Base-by-base conservation (phyloP, 2,797 vertebrate genomes). In the Rhyacichthys aspro region DNA sequence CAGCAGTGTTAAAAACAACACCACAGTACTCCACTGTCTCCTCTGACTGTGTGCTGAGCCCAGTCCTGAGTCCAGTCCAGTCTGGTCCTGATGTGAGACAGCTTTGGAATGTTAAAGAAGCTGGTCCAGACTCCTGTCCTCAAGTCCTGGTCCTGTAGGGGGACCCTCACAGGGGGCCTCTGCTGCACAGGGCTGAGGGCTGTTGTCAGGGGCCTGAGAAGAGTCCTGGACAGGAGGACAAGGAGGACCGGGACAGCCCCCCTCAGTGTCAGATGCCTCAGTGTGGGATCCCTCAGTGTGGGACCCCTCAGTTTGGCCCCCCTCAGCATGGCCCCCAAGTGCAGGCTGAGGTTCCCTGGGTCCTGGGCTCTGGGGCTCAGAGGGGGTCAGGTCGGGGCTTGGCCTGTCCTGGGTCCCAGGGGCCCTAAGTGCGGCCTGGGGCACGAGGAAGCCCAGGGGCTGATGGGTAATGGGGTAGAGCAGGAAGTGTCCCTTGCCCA, bases 391-490 rank as follows among this genome's bases (percentile, higher is more conserved):
- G 11, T 39, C 18, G n/a, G 34, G 5, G 36, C 11, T 37, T 89
- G 88, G 94, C 93, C 17, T 90, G 90, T 75, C 91, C 88, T 0
- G 88, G 87, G 11, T 16, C 9, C 34, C 34, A 9, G 84, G 72
- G 65, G 90, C 86, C 79, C 93, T 94, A 70, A 94, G 88, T 23
- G 94, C 93, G 17, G 94, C 91, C 84, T 98, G 96, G 55, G 96
- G 96, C 70, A 98, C 96, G 18, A 98, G 83, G 87, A 98, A 98
- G 64, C 96, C 96, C 17, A 98, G 78, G 6, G 96, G 96, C 85
- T 98, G 89, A 77, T 90, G 96, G 12, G 96, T 96, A 81, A 98
- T 94, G 70, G 96, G 96, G 77, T 98, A 98, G 64, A 98, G 93
- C 65, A 97, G 72, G 78, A 98, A 98, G 88, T 96, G 96, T 60